These are phyloP conservation scores for Chironomus tepperi DNA, from an alignment of 1,140 invertebrate genomes.

Conservation along the genomic window DNA sequence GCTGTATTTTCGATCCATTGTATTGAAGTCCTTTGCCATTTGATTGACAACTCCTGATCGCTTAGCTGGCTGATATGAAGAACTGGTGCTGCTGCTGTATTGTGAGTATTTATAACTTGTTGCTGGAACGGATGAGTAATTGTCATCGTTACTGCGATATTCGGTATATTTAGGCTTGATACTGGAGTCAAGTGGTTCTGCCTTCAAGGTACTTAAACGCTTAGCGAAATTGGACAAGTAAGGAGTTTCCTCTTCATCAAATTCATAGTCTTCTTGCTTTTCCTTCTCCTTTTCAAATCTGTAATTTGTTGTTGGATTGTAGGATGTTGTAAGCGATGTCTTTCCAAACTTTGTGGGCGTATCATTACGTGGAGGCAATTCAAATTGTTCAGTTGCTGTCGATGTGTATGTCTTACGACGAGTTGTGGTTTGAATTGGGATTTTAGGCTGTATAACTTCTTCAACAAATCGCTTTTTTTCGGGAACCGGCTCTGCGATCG, in stretches of 20 bases:
- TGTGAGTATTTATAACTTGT: background rate
- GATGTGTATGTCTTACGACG: background rate
- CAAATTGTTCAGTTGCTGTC: background rate
- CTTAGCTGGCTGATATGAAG: background rate
- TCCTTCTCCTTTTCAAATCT: background rate
- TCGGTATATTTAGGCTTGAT: background rate
- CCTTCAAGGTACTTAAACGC: background rate
- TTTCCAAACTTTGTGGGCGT: background rate
- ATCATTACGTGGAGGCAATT: background rate
- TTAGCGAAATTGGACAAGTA: background rate
- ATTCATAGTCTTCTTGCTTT: background rate
- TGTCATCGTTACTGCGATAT: background rate
- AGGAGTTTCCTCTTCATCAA: background rate
- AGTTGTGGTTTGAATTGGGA: background rate
- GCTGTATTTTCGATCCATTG: background rate
- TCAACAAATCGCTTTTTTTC: background rate
- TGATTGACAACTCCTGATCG: background rate
- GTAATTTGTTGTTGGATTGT: background rate
- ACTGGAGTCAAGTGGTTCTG: background rate
- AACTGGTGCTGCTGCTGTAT: background rate
- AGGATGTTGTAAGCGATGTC: background rate
- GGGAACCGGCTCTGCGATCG: background rate
- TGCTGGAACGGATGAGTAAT: background rate
- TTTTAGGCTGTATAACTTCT: background rate
- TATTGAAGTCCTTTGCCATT: background rate